Base-by-base conservation (phyloP, 2,797 vertebrate species). In the Uromys caudimaculatus region DNA sequence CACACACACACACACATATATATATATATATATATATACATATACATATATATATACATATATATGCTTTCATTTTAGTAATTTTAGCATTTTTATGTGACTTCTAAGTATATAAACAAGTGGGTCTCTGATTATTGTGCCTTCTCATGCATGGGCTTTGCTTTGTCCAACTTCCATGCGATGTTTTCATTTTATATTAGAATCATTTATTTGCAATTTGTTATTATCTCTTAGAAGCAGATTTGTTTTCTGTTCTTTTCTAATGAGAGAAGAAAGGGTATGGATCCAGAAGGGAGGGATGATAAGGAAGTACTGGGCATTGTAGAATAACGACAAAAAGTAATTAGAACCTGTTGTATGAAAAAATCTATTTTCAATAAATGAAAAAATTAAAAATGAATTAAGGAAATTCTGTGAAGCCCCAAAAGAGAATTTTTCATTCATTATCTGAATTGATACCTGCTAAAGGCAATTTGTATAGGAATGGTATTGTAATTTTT, bases 11-110 rank as follows among this genome's bases (percentile, higher is more conserved):
- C n/a, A n/a, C n/a, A n/a, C n/a, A n/a, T n/a, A n/a, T n/a, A n/a
- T n/a, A n/a, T n/a, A n/a, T n/a, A n/a, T n/a, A n/a, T n/a, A n/a
- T n/a, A n/a, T n/a, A n/a, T n/a, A n/a, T n/a, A n/a, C n/a, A n/a
- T n/a, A n/a, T n/a, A n/a, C 24, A 3, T 41, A 10, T n/a, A 9
- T 3, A 1, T 38, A 1, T 38, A 3, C 24, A 9, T 3, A 1
- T 38, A 1, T 38, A 3, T n/a, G 12, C 13, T 67, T 67, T 67
- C 1, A 35, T 29, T 58, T 58, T 58, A 58, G 44, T 44, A 44
- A 44, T 44, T 60, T 41, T 82, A 82, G 81, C 11, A 62, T 21
- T 83, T 83, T 62, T 62, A 83, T 19, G 14, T 27, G 13, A 82
- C 13, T 60, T 83, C 14, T 60, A 83, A 44, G 3, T 44, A 9